A percentile compares a stretch with the other conserved stretches of the same genome.
Conservation (phyloP, 2,113 vertebrate species). For the Numida meleagris region DNA sequence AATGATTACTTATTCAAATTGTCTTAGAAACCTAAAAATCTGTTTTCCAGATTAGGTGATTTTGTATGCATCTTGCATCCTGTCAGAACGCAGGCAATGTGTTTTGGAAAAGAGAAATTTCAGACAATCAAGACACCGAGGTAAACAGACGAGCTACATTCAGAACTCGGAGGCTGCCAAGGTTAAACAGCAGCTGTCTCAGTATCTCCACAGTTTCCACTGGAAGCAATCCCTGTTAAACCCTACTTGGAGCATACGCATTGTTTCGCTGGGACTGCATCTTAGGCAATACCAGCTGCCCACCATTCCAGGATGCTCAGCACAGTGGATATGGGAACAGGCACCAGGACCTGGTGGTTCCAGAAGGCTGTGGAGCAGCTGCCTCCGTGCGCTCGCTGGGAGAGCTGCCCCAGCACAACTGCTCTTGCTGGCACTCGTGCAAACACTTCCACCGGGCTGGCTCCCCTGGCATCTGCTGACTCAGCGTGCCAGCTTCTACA, state of each 20-base stretch:
- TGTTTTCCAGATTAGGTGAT: not conserved
- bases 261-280: not conserved
- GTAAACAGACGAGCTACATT: not conserved
- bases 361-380: not conserved
- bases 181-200: not conserved
- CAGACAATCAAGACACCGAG: not conserved
- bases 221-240: not conserved
- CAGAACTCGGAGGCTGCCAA: not conserved
- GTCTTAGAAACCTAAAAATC: not conserved
- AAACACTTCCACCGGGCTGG: not conserved
- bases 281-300: not conserved
- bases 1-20: not conserved
- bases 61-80: not conserved
- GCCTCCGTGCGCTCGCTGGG: not conserved
- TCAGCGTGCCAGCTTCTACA: not conserved
- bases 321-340: fast-evolving
- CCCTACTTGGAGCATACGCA: not conserved
- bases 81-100: not conserved
- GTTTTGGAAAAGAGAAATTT: not conserved
- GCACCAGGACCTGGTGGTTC: not conserved
- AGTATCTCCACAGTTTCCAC: not conserved
- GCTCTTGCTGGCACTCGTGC: fast-evolving
- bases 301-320: fast-evolving
- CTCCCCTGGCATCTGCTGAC: not conserved
- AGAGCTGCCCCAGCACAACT: fast-evolving